phyloP scores from a whole-genome alignment of 2,113 vertebrate species.

The Centropus bengalensis region DNA sequence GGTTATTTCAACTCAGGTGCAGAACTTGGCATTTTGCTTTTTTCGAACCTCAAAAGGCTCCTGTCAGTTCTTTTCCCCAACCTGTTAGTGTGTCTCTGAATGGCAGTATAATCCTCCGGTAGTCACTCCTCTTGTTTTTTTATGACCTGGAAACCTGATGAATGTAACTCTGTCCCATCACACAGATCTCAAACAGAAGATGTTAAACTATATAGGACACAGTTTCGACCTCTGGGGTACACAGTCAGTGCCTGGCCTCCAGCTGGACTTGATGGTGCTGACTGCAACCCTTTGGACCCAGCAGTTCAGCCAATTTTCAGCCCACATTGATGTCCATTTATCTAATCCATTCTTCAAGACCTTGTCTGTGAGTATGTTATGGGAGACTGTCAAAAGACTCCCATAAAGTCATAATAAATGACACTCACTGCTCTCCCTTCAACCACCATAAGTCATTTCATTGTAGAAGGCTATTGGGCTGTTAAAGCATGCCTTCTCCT shows the following conservation, averaged over 20 bases:
- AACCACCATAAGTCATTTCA: neutral
- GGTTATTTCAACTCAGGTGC: neutral
- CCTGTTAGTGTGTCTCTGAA: neutral
- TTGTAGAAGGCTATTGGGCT: neutral
- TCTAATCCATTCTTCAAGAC: neutral
- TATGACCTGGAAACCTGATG: neutral
- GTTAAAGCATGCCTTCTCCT: neutral
- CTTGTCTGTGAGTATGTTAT: neutral
- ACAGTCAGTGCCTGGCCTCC: neutral
- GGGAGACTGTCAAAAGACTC: neutral
- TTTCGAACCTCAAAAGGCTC: neutral
- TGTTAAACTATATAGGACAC: neutral
- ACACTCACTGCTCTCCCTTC: neutral
- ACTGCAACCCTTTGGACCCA: neutral
- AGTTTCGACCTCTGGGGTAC: fast-evolving
- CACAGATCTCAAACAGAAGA: fast-evolving
- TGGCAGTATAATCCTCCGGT: neutral
- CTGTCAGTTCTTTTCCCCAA: neutral
- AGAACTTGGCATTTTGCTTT: neutral
- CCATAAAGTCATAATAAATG: neutral
- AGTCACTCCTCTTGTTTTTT: neutral
- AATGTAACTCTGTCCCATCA: neutral
- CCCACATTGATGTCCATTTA: neutral
- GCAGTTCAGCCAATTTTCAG: neutral
- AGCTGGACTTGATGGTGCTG: neutral